phyloP scores from a whole-genome alignment of 2,888 invertebrate genomes.

The Leptopterna dolabrata region DNA sequence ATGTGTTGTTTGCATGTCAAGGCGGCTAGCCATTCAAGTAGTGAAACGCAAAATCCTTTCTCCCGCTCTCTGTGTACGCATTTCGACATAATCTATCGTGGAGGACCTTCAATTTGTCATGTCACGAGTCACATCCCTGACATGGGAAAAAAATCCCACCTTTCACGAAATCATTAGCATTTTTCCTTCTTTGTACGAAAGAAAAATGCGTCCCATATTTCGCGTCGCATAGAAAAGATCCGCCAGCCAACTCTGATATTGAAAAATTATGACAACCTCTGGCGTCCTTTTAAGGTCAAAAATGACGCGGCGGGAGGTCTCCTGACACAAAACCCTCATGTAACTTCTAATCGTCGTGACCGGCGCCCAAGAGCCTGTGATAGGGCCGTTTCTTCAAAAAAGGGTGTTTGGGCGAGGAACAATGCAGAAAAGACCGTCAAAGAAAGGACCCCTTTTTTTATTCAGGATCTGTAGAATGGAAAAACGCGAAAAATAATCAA shows the following conservation, averaged over 20 bases:
- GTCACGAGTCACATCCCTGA: not conserved
- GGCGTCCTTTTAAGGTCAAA: not conserved
- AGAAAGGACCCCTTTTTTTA: not conserved
- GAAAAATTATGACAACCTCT: not conserved
- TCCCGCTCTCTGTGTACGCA: not conserved
- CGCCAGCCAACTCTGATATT: not conserved
- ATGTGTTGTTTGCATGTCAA: conserved; percentile 19
- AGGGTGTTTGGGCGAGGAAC: not conserved
- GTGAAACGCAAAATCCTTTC: conserved; percentile 1
- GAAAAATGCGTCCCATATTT: not conserved
- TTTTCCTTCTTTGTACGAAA: not conserved
- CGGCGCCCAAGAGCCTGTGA: conserved; percentile 10
- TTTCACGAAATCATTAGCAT: conserved; percentile 21
- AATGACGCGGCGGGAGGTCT: conserved; percentile 14
- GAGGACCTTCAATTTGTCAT: conserved; percentile 13
- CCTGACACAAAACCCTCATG: not conserved
- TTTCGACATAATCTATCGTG: not conserved
- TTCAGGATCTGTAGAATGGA: not conserved
- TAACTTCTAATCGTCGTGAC: conserved; percentile 22
- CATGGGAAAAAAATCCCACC: not conserved
- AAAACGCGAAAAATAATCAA: conserved; percentile 22
- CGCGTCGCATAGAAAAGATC: not conserved
- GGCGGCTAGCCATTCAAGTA: not conserved
- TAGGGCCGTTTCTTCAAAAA: not conserved
- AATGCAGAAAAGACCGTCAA: not conserved